Conservation (phyloP, 2,797 vertebrate genomes). For the Cheirogaleus major region DNA sequence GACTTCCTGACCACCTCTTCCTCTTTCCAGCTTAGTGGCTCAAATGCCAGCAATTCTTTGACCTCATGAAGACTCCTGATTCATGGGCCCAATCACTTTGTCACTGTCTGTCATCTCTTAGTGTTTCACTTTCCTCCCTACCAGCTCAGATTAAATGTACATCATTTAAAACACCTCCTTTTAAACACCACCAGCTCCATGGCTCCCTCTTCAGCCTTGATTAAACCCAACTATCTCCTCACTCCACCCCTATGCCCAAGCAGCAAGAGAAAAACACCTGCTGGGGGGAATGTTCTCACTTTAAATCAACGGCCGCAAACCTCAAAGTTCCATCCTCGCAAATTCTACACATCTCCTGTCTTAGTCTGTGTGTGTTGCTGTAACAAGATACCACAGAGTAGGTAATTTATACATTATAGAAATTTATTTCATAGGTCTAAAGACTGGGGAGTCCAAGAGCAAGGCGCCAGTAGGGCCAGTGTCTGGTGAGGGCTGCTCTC, state of each 20-base stretch:
- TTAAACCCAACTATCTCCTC: neutral
- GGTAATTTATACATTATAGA: neutral
- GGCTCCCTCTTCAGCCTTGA: neutral
- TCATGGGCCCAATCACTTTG: neutral
- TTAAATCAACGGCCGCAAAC: neutral
- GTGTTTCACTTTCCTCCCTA: neutral
- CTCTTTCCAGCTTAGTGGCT: neutral
- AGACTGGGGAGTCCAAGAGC: neutral
- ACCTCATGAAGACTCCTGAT: neutral
- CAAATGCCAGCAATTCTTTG: neutral
- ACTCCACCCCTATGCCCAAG: neutral
- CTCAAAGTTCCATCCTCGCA: neutral
- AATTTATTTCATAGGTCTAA: neutral
- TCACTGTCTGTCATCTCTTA: neutral
- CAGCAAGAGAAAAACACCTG: neutral
- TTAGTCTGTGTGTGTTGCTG: neutral
- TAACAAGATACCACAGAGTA: neutral
- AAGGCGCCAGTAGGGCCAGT: neutral
- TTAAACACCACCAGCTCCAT: neutral
- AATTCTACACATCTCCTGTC: neutral
- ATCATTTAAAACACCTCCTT: neutral
- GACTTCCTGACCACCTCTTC: neutral
- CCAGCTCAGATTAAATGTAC: neutral
- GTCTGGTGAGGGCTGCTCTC: neutral
- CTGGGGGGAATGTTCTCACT: neutral